Base-by-base conservation (phyloP, 2,888 invertebrate genomes). In the Gasteruption jaculator region DNA sequence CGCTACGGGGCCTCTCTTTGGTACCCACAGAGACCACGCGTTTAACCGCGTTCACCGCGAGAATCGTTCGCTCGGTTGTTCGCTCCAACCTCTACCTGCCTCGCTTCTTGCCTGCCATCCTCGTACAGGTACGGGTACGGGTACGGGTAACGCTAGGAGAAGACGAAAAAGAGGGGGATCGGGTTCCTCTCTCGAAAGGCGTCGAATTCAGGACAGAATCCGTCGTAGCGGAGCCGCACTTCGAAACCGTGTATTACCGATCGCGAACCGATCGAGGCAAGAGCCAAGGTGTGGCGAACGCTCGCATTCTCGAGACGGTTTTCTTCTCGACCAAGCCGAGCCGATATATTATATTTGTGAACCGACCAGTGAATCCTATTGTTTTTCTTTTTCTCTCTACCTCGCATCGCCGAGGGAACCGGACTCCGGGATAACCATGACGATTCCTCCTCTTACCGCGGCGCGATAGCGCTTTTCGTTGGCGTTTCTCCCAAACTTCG, bases 161-260 rank as follows among this genome's bases (percentile, higher is more conserved):
- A 43, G 42, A 25, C 44, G 40, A 42, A 45, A 47, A 40, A 27
- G 37, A 32, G 41, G 15, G 43, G 41, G 45, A 43, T 29, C 42
- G 37, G 42, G 40, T 22, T 22, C 24, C 7, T 22, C 10, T 10
- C 7, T 22, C 24, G 7, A 10, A 10, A 43, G 38, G 41, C 39
- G 44, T 59, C 57, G 55, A 60, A 63, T 63, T 58, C 61, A 61
- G 61, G 60, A 55, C 60, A 58, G 58, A 60, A 57, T 57, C 52
- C 50, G 58, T 54, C 53, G 47, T n/a, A 39, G 45, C 49, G 47
- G 43, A 44, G 45, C 29, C 35, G 12, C 14, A 6, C 14, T 45
- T 46, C 46, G 53, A 52, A 57, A 59, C 54, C 53, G 52, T 48
- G 45, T 48, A 40, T 44, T 34, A 37, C 40, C 50, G 59, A 56